Percentiles rank a stretch among this genome's conserved stretches.
phyloP scores from a whole-genome alignment of 1,140 invertebrate species.

The Metopolophium dirhodum region DNA sequence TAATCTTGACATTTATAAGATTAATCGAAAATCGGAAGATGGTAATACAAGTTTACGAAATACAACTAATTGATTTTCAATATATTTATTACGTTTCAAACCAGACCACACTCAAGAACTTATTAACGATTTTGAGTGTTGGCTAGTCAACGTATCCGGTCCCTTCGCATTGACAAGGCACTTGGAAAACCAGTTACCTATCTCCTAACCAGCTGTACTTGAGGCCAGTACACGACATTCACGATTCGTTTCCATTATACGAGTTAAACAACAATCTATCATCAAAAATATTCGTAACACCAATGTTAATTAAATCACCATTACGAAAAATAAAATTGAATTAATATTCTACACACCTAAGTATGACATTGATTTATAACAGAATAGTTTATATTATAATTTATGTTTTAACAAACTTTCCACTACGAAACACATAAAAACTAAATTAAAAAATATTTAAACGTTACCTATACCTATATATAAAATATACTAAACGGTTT shows the following conservation, averaged over 20 bases:
- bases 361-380: not conserved
- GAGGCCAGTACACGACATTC: not conserved
- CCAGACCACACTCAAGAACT: not conserved
- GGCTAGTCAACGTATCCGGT: not conserved
- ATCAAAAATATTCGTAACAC: not conserved
- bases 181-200: conserved; percentile 6
- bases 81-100: not conserved
- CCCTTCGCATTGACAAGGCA: not conserved
- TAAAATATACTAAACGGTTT: not conserved
- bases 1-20: not conserved
- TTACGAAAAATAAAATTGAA: not conserved
- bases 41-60: not conserved
- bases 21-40: not conserved
- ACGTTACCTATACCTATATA: not conserved
- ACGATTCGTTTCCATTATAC: not conserved
- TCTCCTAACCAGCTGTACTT: not conserved
- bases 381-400: not conserved
- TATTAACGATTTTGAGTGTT: conserved; percentile 3
- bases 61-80: not conserved
- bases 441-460: not conserved
- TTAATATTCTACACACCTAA: not conserved
- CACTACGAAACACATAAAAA: not conserved
- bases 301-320: not conserved
- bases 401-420: not conserved
- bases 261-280: not conserved